Percentiles rank a stretch among this genome's conserved stretches.
Conservation (phyloP, 2,797 vertebrate genomes). For the Brachymystax lenok region DNA sequence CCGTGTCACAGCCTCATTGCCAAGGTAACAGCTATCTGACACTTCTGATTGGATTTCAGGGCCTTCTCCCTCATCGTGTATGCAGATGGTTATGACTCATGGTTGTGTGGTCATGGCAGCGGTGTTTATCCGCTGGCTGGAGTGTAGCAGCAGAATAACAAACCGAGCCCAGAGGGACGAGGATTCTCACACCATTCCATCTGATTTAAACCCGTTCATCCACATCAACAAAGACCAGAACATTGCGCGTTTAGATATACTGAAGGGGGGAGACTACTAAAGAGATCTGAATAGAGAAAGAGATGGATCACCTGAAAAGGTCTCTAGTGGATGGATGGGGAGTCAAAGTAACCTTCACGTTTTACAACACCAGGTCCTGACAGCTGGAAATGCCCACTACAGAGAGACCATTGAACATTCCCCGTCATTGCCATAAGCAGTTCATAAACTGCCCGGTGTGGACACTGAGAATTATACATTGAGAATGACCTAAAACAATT, state of each 20-base stretch:
- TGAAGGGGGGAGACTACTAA: neutral
- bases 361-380: neutral
- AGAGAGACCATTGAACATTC: neutral
- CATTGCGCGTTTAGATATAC: neutral
- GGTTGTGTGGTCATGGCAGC: neutral
- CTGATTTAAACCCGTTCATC: neutral
- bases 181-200: neutral
- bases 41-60: too few relatives aligned
- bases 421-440: neutral
- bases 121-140: too few relatives aligned
- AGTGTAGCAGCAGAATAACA: too few relatives aligned
- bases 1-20: constrained; percentile 41
- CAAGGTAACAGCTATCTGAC: constrained; percentile 43
- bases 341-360: neutral
- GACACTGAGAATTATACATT: neutral
- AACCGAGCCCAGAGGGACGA: neutral
- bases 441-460: neutral
- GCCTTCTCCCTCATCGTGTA: constrained; percentile 22
- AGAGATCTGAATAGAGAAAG: neutral
- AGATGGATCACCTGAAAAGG: too few relatives aligned
- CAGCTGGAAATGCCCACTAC: neutral
- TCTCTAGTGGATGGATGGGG: neutral
- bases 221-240: neutral
- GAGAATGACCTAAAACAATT: neutral
- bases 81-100: constrained; percentile 22